These are phyloP conservation scores for Agonum fuliginosum DNA, from an alignment of 2,888 invertebrate species.

Conservation along the genomic window DNA sequence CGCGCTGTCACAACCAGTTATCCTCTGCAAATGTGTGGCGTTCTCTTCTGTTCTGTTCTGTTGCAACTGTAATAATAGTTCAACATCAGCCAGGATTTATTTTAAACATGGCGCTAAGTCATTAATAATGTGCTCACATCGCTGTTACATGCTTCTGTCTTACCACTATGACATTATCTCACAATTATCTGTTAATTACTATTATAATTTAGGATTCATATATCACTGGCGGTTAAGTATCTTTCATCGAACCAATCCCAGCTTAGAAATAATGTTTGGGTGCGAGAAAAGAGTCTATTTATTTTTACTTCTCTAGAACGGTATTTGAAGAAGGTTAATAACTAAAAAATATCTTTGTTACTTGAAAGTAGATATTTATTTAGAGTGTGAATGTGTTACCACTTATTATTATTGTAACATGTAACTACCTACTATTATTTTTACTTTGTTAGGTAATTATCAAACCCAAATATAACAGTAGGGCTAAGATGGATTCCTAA, in stretches of 20 bases:
- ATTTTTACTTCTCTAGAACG: no score
- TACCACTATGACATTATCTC: conserved; percentile 27
- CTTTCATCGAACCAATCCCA: conserved; percentile 23
- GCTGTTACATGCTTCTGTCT: conserved; percentile 10
- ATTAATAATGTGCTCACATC: conserved; percentile 41
- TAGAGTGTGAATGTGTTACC: no score
- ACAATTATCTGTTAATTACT: conserved; percentile 30
- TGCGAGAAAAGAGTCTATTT: neutral
- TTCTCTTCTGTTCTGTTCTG: neutral
- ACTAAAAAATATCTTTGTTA: neutral
- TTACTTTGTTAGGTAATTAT: no score
- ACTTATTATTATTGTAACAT: no score
- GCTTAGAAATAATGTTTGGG: neutral
- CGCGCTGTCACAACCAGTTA: conserved; percentile 48
- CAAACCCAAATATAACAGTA: no score
- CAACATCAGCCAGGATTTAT: conserved; percentile 43
- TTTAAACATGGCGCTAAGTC: conserved; percentile 52
- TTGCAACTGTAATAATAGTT: conserved; percentile 53
- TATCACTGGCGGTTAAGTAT: conserved; percentile 25
- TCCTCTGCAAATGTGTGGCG: conserved; percentile 15
- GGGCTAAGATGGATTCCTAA: no score
- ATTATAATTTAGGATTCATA: conserved; percentile 18
- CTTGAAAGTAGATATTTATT: no score
- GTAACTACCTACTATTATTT: no score
- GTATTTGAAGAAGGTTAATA: no score